A percentile compares a stretch with the other conserved stretches of the same genome.
Evolutionary conservation across 2,113 vertebrate genomes (phyloP).

Genomic region (Caracal caracal): DNA sequence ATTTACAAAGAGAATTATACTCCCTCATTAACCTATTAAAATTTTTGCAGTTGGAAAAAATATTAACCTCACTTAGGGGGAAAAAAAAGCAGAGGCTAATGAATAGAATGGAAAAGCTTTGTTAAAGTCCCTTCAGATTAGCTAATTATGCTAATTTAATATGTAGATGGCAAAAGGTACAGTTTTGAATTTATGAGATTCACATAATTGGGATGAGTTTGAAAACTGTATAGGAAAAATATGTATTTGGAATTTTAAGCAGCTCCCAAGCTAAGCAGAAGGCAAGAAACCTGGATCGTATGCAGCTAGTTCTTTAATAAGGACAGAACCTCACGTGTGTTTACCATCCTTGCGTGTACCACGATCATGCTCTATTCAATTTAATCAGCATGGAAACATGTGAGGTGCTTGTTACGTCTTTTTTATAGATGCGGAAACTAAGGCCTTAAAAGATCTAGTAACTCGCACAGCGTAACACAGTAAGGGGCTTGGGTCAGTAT

Average conservation of each 20-base stretch:
- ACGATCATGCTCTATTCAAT: neutral
- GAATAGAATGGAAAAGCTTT: constrained; percentile 28
- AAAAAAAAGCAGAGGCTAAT: neutral
- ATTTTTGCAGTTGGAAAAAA: constrained; percentile 37
- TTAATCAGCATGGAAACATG: neutral
- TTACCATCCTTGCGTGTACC: neutral
- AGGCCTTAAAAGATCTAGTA: neutral
- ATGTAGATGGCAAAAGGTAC: neutral
- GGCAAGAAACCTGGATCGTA: neutral
- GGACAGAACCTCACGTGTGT: neutral
- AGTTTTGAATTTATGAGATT: constrained; percentile 55
- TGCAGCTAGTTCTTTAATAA: neutral
- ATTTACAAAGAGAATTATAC: neutral
- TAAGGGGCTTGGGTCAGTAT: neutral
- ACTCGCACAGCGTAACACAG: no score
- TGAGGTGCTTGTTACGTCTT: neutral
- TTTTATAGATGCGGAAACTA: neutral
- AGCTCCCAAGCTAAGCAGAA: neutral
- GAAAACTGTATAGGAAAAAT: neutral
- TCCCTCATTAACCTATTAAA: constrained; percentile 37
- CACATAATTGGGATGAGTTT: neutral
- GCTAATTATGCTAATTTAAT: constrained; percentile 57
- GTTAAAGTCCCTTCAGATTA: constrained; percentile 23
- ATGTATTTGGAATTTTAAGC: neutral
- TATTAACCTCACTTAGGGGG: neutral